Percentiles rank a stretch among this genome's conserved stretches.
phyloP scores from a whole-genome alignment of 2,797 vertebrate genomes.

The Siniperca obscura region DNA sequence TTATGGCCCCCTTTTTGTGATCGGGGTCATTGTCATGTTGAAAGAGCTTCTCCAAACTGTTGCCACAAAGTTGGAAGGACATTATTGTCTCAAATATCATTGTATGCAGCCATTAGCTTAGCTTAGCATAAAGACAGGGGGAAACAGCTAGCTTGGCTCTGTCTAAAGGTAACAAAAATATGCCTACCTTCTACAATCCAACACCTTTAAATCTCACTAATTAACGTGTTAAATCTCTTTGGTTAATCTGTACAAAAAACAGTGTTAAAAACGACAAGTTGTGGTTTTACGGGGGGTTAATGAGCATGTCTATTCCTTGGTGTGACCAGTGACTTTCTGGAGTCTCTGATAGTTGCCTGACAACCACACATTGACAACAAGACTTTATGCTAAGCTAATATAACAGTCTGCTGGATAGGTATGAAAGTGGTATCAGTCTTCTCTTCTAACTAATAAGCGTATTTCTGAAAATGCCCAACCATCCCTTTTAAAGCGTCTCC shows the following conservation, averaged over 20 bases:
- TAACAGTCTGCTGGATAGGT: background rate
- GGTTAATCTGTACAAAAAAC: background rate
- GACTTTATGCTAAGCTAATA: too few species aligned
- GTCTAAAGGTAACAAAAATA: background rate
- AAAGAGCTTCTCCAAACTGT: too few species aligned
- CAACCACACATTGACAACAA: background rate
- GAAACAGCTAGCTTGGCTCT: background rate
- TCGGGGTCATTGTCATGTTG: too few species aligned
- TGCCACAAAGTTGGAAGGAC: too few species aligned
- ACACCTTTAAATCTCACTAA: background rate
- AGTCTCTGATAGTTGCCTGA: too few species aligned
- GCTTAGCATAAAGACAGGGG: background rate
- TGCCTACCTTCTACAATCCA: background rate
- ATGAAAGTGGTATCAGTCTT: background rate
- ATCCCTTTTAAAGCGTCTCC: background rate
- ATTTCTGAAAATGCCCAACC: background rate
- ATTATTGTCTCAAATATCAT: background rate
- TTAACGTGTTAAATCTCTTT: background rate
- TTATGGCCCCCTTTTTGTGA: background rate
- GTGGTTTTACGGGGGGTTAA: background rate
- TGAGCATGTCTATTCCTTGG: background rate
- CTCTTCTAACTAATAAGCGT: too few species aligned
- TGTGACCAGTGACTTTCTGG: background rate
- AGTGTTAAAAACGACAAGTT: background rate
- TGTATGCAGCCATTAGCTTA: background rate